A percentile compares a stretch with the other conserved stretches of the same genome.
phyloP scores from a whole-genome alignment of 2,113 vertebrate species.

The Phylloscopus trochiloides region DNA sequence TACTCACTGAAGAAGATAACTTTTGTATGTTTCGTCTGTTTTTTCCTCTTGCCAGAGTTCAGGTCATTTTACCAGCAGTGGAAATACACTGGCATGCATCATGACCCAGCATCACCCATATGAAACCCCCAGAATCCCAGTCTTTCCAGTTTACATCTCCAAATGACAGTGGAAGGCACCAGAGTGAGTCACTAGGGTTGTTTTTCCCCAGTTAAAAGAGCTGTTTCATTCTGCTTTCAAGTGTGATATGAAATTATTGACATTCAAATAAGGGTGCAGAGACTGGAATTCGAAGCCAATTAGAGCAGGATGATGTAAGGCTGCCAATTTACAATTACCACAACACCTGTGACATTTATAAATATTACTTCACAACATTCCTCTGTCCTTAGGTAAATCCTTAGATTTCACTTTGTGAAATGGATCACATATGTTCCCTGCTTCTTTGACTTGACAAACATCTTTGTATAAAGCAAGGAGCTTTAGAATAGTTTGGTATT shows the following conservation, averaged over 20 bases:
- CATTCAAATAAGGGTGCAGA: not conserved
- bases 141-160: not conserved
- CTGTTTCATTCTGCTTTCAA: conserved; percentile 11
- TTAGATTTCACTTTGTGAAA: conserved; percentile 54
- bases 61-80: not conserved
- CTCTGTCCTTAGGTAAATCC: conserved; percentile 63
- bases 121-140: not conserved
- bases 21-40: not conserved
- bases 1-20: not conserved
- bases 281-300: conserved; percentile 42
- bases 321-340: conserved; percentile 45
- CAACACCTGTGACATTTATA: conserved; percentile 43
- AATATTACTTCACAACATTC: conserved; percentile 71
- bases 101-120: accelerated
- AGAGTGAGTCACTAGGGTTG: not conserved
- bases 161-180: not conserved
- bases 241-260: conserved; percentile 20
- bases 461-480: not conserved
- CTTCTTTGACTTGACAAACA: conserved; percentile 2
- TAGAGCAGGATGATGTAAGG: conserved; percentile 10
- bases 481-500: not conserved
- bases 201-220: not conserved
- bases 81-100: not conserved
- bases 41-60: not conserved
- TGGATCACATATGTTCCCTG: conserved; percentile 61